These are phyloP conservation scores for Odontamblyopus rebecca DNA, from an alignment of 2,797 vertebrate species.

Conservation along the genomic window DNA sequence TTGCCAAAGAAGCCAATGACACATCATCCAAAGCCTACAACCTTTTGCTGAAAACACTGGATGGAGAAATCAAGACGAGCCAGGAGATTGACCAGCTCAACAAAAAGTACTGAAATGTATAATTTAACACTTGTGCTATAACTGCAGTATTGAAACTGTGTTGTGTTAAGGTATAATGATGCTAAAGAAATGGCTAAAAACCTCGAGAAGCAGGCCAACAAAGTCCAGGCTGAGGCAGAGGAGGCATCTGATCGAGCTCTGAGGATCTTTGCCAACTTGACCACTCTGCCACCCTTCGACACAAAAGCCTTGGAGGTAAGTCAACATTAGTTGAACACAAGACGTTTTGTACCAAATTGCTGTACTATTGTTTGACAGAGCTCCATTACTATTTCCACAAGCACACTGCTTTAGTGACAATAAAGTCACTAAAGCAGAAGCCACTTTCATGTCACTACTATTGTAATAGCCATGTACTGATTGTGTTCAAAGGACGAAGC, in stretches of 20 bases:
- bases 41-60: constrained; percentile 86
- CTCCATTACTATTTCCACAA: too few species aligned
- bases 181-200: constrained; percentile 89
- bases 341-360: not conserved
- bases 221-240: constrained; percentile 86
- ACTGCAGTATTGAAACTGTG: not conserved
- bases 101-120: constrained; percentile 77
- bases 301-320: constrained; percentile 85
- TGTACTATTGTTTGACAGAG: too few species aligned
- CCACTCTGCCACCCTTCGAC: constrained; percentile 84
- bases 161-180: constrained; percentile 85
- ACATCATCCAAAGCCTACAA: constrained; percentile 90
- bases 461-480: not conserved
- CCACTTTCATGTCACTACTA: too few species aligned
- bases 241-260: constrained; percentile 87
- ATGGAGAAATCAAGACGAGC: constrained; percentile 86
- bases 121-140: not conserved
- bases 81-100: constrained; percentile 90
- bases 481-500: constrained; percentile 83
- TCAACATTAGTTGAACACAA: not conserved
- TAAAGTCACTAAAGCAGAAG: too few species aligned
- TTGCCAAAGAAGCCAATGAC: constrained; percentile 90
- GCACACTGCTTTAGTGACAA: not conserved
- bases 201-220: constrained; percentile 89
- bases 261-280: constrained; percentile 91